These are phyloP conservation scores for Ceratosolen solmsi DNA, from an alignment of 1,140 invertebrate genomes.

Conservation along the genomic window DNA sequence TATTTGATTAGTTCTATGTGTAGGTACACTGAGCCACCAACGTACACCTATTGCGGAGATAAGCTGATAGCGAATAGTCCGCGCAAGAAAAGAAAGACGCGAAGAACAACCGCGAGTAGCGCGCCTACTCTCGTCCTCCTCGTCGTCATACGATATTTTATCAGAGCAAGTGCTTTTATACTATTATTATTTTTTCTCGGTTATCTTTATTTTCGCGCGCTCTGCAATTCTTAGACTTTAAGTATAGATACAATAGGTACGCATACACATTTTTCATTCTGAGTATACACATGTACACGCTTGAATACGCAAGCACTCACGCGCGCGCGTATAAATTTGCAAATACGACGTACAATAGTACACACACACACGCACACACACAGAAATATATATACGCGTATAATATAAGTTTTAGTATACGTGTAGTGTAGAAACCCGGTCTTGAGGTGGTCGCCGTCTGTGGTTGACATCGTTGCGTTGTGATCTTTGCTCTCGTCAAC, in stretches of 20 bases:
- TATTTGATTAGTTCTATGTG: not conserved
- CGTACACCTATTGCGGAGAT: not conserved
- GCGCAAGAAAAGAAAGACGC: not conserved
- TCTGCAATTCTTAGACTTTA: not conserved
- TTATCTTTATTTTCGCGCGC: not conserved
- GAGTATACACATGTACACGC: not conserved
- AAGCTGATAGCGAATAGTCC: not conserved
- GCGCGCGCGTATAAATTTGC: not conserved
- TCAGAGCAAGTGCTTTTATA: not conserved
- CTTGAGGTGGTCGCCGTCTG: not conserved
- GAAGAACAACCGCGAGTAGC: not conserved
- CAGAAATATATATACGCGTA: not conserved
- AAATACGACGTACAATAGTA: too few species aligned
- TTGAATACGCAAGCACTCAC: not conserved
- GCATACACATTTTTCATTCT: too few species aligned
- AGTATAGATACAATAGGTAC: not conserved
- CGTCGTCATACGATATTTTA: not conserved
- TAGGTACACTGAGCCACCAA: not conserved
- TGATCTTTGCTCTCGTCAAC: too few species aligned
- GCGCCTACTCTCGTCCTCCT: not conserved
- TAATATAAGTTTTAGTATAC: not conserved
- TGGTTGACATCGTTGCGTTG: not conserved
- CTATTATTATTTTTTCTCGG: not conserved
- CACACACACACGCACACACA: not conserved
- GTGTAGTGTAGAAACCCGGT: not conserved